These are phyloP conservation scores for Serranus cabrilla DNA, from an alignment of 2,797 vertebrate genomes.

Conservation along the genomic window DNA sequence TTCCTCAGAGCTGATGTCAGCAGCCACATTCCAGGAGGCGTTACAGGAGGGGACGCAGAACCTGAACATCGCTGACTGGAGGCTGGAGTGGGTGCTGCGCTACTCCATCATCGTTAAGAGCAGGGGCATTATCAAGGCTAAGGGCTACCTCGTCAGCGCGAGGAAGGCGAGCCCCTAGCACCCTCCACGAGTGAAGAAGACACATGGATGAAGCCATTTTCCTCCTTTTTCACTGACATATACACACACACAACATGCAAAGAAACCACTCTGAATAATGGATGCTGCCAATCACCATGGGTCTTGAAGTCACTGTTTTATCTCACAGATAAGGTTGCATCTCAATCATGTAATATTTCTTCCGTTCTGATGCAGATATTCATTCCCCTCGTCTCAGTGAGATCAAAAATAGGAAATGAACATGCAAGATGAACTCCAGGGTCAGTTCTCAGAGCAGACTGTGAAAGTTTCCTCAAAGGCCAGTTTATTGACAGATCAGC, in stretches of 20 bases:
- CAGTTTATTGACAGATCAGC: conserved; percentile 18
- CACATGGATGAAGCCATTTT: conserved; percentile 69
- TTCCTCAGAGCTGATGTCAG: conserved; percentile 92
- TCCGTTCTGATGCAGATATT: conserved; percentile 34
- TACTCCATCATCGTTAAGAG: conserved; percentile 99
- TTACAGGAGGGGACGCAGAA: conserved; percentile 89
- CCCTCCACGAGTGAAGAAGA: conserved; percentile 6
- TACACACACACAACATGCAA: conserved; percentile 30
- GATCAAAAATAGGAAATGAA: conserved; percentile 27
- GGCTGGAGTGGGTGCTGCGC: conserved; percentile 96
- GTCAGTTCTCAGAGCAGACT: conserved; percentile 2
- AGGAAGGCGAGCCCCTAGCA: conserved; percentile 86
- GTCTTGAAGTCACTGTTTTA: conserved; percentile 42
- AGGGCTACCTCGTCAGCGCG: conserved; percentile 96
- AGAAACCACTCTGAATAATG: conserved; percentile 32
- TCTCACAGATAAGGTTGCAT: conserved; percentile 35
- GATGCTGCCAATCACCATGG: conserved; percentile 33
- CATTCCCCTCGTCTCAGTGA: conserved; percentile 31
- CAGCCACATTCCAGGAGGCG: conserved; percentile 89
- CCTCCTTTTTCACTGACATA: conserved; percentile 42
- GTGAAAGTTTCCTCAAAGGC: conserved; percentile 21
- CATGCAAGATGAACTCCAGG: conserved; percentile 4
- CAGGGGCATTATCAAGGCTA: conserved; percentile 98
- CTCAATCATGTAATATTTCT: conserved; percentile 28
- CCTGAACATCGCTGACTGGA: conserved; percentile 88